A percentile compares a stretch with the other conserved stretches of the same genome.
These are phyloP conservation scores for Lepilemur ruficaudatus DNA, from an alignment of 2,797 vertebrate species.

Conservation along the genomic window DNA sequence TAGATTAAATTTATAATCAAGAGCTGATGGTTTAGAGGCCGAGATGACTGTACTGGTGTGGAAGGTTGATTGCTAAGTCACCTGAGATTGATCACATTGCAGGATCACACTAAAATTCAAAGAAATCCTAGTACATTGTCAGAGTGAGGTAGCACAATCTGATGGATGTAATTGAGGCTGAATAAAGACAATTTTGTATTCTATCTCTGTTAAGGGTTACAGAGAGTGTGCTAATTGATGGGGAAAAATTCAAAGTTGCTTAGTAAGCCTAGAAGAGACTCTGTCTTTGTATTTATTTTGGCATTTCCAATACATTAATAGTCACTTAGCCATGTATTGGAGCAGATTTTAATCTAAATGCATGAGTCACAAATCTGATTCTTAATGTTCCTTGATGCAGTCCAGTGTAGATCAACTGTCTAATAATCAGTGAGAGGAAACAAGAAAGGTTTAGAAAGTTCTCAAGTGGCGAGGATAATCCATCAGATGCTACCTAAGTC, in stretches of 20 bases:
- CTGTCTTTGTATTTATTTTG: not conserved
- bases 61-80: not conserved
- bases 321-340: not conserved
- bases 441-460: not conserved
- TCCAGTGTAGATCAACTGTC: not conserved
- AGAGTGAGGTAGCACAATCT: not conserved
- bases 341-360: not conserved
- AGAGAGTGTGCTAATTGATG: not conserved
- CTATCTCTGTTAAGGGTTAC: not conserved
- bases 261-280: not conserved
- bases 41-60: not conserved
- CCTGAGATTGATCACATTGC: not conserved
- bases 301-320: not conserved
- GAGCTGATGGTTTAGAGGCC: not conserved
- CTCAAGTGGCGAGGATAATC: not conserved
- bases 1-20: conserved; percentile 7
- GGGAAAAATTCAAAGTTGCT: not conserved
- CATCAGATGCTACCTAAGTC: not conserved
- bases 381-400: not conserved
- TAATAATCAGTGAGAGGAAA: not conserved
- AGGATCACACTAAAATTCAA: not conserved
- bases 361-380: not conserved
- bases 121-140: not conserved
- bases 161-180: not conserved
- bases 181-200: not conserved